A percentile compares a stretch with the other conserved stretches of the same genome.
phyloP scores from a whole-genome alignment of 2,113 vertebrate genomes.

The Hassar affinis region DNA sequence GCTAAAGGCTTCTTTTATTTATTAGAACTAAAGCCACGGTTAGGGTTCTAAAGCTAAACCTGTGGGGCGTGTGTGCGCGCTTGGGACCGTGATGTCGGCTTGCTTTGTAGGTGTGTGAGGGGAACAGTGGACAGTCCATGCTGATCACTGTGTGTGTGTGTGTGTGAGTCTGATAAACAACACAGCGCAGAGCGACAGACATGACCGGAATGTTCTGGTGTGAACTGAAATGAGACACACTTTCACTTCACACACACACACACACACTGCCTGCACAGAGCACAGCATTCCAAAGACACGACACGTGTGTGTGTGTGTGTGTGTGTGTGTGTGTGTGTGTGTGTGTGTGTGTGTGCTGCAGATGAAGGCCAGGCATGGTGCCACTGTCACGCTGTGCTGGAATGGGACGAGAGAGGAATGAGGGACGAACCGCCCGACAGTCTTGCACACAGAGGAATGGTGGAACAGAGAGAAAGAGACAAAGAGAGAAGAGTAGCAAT shows the following conservation, averaged over 20 bases:
- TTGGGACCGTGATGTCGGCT: not conserved
- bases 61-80: not conserved
- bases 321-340: constrained; percentile 7
- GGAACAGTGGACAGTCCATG: not conserved
- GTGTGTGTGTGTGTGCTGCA: not conserved
- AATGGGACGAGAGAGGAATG: constrained; percentile 27
- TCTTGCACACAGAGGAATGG: constrained; percentile 43
- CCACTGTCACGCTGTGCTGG: constrained; percentile 20
- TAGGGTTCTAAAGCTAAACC: not conserved
- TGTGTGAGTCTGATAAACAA: not conserved
- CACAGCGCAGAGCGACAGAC: not conserved
- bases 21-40: not conserved
- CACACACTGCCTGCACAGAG: constrained; percentile 2
- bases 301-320: not conserved
- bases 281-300: constrained; percentile 2
- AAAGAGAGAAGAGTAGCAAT: no score
- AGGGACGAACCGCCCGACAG: constrained; percentile 9
- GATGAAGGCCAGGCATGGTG: constrained; percentile 24
- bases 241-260: not conserved
- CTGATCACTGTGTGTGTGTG: not conserved
- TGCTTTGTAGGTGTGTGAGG: not conserved
- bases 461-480: not conserved
- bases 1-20: not conserved
- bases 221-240: not conserved
- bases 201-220: not conserved